These are phyloP conservation scores for Timema cristinae DNA, from an alignment of 2,888 invertebrate species.

Conservation along the genomic window DNA sequence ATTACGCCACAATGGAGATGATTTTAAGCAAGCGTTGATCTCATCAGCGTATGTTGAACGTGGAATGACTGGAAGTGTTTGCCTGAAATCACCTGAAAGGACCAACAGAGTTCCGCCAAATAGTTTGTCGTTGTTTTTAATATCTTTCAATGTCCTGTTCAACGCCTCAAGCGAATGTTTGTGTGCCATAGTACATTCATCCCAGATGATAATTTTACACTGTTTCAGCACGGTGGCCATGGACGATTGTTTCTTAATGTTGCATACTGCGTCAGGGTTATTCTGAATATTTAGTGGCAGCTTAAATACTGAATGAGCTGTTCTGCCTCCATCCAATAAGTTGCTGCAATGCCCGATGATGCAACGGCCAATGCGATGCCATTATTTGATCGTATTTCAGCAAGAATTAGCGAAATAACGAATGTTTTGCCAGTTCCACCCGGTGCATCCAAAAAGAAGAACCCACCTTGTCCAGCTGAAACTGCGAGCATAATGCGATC, in stretches of 20 bases:
- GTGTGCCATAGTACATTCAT: conserved; percentile 15
- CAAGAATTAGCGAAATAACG: conserved; percentile 34
- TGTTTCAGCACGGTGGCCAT: conserved; percentile 5
- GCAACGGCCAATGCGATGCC: conserved; percentile 2
- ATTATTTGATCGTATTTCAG: conserved; percentile 25
- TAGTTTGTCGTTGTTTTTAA: conserved; percentile 1
- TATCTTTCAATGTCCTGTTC: background rate
- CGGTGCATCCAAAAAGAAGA: conserved; percentile 28
- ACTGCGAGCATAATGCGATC: conserved; percentile 3
- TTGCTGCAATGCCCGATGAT: conserved; percentile 4
- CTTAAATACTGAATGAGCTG: conserved; percentile 6
- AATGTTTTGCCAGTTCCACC: conserved; percentile 37
- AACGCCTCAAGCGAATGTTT: conserved; percentile 10
- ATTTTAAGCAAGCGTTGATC: conserved; percentile 14
- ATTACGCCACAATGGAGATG: background rate
- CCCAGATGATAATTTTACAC: conserved; percentile 11
- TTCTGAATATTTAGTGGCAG: conserved; percentile 5
- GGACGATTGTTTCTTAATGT: conserved; percentile 6
- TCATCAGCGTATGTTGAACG: conserved; percentile 14
- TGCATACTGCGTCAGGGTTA: conserved; percentile 5
- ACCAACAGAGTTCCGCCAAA: conserved; percentile 15
- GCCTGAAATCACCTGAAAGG: conserved; percentile 17
- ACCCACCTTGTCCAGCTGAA: background rate
- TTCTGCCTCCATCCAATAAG: conserved; percentile 11
- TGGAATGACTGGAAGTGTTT: conserved; percentile 21